Conservation (phyloP, 2,888 invertebrate species). For the Athalia circularis region DNA sequence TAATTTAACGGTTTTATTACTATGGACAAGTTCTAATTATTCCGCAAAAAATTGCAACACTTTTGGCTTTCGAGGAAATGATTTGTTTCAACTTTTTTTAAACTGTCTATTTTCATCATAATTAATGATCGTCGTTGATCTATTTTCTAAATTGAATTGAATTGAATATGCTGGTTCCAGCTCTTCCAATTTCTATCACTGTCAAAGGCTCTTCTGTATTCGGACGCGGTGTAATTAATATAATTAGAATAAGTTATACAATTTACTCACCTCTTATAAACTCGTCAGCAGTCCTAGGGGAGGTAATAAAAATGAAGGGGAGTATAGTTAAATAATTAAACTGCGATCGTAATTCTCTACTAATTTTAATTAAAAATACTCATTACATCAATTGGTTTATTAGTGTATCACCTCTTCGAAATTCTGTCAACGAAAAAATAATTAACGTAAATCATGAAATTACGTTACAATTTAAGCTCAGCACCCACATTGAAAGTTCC, state of each 20-base stretch:
- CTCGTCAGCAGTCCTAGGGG: constrained; percentile 14
- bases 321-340: constrained; percentile 34
- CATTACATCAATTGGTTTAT: background rate
- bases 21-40: too few relatives aligned
- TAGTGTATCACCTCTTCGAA: background rate
- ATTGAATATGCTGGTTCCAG: background rate
- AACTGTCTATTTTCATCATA: too few relatives aligned
- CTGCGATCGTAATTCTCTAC: constrained; percentile 34
- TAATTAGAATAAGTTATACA: constrained; percentile 25
- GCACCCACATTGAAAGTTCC: too few relatives aligned
- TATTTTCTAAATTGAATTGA: background rate
- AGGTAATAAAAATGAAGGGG: background rate
- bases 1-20: too few relatives aligned
- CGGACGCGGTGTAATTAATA: constrained; percentile 24
- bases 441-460: background rate
- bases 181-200: constrained; percentile 2
- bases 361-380: constrained; percentile 31
- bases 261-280: constrained; percentile 19
- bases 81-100: too few relatives aligned
- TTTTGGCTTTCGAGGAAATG: too few relatives aligned
- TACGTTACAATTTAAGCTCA: too few relatives aligned
- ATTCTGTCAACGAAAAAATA: background rate
- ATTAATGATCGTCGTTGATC: background rate
- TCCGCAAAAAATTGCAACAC: too few relatives aligned
- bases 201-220: constrained; percentile 3